Base-by-base conservation (phyloP, 1,140 invertebrate genomes). In the Anadara kagoshimensis region DNA sequence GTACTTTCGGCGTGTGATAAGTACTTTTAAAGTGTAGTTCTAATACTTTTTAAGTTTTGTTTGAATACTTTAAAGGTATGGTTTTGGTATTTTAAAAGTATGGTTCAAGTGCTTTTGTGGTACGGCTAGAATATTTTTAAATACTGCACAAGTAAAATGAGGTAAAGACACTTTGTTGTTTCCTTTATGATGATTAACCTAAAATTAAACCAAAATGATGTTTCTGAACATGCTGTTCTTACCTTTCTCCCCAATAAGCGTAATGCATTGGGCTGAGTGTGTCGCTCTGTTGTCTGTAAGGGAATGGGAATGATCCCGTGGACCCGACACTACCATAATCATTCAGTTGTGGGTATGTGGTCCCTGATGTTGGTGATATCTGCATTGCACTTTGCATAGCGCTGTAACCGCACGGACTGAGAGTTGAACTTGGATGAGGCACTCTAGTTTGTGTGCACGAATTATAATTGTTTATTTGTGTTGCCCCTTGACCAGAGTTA, bases 181-280 rank as follows among this genome's bases (percentile, higher is more conserved):
- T n/a, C n/a, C n/a, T n/a, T n/a, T n/a, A n/a, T n/a, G n/a, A n/a
- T n/a, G n/a, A n/a, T n/a, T n/a, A n/a, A n/a, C n/a, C n/a, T n/a
- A n/a, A 7, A 36, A 36, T 36, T 36, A 36, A 36, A 36, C 29
- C 2, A 36, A 36, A 36, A 3, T 36, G n/a, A n/a, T n/a, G n/a
- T n/a, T n/a, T n/a, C n/a, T n/a, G n/a, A n/a, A n/a, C n/a, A n/a
- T 36, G 29, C 7, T 36, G 2, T 3, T 36, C 71, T 75, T 66
- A 87, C 82, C 85, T 85, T 44, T 87, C 85, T 4, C 78, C 74
- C 85, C 85, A 87, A 71, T 87, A 87, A 12, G 82, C 73, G 61
- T 86, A 86, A 62, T 85, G 83, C 58, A 85, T 75, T 7, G 83
- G 80, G 56, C 79, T 82, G 44, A 80, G 75, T 1, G 81, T 54